Evolutionary conservation across 2,888 invertebrate genomes (phyloP), one percentile per base, ranked within the genome.

Genomic region (Rosalia funebris): DNA sequence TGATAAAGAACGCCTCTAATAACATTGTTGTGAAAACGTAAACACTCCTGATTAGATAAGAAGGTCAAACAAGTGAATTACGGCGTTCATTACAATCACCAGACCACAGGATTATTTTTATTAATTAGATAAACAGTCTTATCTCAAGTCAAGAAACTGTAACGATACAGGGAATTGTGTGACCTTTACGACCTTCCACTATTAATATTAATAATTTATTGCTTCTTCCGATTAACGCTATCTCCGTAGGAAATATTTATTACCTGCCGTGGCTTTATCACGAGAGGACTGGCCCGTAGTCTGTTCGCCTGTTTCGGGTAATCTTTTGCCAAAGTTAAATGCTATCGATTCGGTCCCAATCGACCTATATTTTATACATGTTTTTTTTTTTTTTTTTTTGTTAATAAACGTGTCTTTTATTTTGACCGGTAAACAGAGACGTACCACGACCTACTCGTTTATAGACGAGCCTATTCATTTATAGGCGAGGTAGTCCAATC

Each of bases 61-160:
- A 32, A 42, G 53, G 53, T 53, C 53, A 53, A 53, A 31, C 42
- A 16, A 25, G 31, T 32, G 37, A 41, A 12, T 53, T 53, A 53
- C 52, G 31, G 25, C 42, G 31, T 11, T n/a, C 37, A 41, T 14
- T 20, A 39, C 19, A 53, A 53, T 42, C 32, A 41, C 42, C 37
- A 53, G 53, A 53, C 53, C 31, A 42, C 53, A 53, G 12, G 31
- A 53, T 41, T 42, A 31, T 41, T 53, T 42, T 42, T 42, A 42
- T 53, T 19, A 53, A 32, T 42, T 31, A 53, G 53, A 42, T 53
- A 53, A 53, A 53, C 53, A 42, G 15, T 53, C 53, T 53, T 53
- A 53, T 53, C 53, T 41, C 53, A 25, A 32, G 53, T 53, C 53
- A 53, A 53, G 53, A 53, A 53, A 53, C 53, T 53, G 52, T 41